A percentile compares a stretch with the other conserved stretches of the same genome.
These are phyloP conservation scores for Phlogophora meticulosa DNA, from an alignment of 2,888 invertebrate species.

Conservation along the genomic window DNA sequence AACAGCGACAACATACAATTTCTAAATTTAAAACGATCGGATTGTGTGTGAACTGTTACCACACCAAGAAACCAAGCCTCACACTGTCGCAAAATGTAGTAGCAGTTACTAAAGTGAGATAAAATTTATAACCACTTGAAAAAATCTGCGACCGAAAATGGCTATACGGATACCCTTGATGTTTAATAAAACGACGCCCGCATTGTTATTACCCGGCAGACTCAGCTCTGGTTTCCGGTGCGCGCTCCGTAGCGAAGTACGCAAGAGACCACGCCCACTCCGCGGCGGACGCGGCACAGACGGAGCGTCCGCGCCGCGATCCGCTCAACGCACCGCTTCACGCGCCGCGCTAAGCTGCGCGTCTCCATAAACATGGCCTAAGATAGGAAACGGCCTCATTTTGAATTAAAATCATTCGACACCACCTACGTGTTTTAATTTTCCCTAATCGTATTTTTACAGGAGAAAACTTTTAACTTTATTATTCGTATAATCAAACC, in stretches of 20 bases:
- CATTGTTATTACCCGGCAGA: slow-evolving; percentile 42
- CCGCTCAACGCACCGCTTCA: slow-evolving; percentile 39
- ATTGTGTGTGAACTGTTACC: too few relatives aligned
- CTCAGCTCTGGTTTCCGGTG: slow-evolving; percentile 45
- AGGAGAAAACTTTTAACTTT: neutral
- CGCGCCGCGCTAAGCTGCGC: slow-evolving; percentile 39
- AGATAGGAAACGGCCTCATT: slow-evolving; percentile 51
- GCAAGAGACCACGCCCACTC: slow-evolving; percentile 46
- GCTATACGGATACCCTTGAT: neutral
- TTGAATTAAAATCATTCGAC: slow-evolving; percentile 23
- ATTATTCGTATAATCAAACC: neutral
- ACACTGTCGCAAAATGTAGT: too few relatives aligned
- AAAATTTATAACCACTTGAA: too few relatives aligned
- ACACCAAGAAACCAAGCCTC: too few relatives aligned
- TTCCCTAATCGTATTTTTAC: neutral
- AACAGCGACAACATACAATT: too few relatives aligned
- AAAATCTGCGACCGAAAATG: too few relatives aligned
- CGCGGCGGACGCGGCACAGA: slow-evolving; percentile 46
- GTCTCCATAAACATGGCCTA: slow-evolving; percentile 46
- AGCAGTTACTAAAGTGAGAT: neutral
- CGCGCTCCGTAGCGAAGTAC: slow-evolving; percentile 42
- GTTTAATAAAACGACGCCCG: slow-evolving; percentile 10
- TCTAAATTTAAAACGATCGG: too few relatives aligned
- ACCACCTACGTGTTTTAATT: slow-evolving; percentile 13
- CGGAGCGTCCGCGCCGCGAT: slow-evolving; percentile 29